Evolutionary conservation across 2,797 vertebrate species (phyloP).

Genomic region (Macropodus opercularis): DNA sequence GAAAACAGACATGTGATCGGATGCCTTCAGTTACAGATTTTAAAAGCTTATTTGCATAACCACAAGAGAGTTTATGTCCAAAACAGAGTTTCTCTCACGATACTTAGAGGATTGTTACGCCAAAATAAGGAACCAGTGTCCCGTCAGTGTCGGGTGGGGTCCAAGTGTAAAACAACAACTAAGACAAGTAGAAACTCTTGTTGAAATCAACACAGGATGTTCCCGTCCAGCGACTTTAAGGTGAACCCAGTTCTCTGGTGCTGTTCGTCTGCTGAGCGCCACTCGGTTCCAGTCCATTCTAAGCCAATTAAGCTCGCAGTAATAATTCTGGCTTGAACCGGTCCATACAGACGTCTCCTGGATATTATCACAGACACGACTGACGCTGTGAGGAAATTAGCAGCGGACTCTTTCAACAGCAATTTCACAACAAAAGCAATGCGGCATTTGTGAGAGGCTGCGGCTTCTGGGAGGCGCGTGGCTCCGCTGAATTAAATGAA

Average conservation of each 20-base stretch:
- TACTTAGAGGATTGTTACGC: not conserved
- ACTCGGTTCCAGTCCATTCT: constrained; percentile 46
- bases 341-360: constrained; percentile 40
- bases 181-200: not conserved
- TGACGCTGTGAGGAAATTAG: not conserved
- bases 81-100: not conserved
- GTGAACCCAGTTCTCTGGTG: not conserved
- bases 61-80: not conserved
- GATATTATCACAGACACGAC: not conserved
- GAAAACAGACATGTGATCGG: too few relatives aligned
- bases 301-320: constrained; percentile 74
- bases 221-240: not conserved
- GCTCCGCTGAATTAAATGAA: not conserved
- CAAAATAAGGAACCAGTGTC: not conserved
- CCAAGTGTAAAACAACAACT: not conserved
- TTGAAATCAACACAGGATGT: not conserved
- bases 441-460: constrained; percentile 31
- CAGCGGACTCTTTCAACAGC: not conserved
- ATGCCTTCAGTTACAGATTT: not conserved
- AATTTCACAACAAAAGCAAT: constrained; percentile 16
- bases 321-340: constrained; percentile 72
- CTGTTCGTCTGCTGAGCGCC: constrained; percentile 17
- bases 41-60: not conserved
- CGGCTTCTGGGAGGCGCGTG: constrained; percentile 15
- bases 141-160: not conserved